phyloP scores from a whole-genome alignment of 2,797 vertebrate genomes.

The Pangasius macronema region DNA sequence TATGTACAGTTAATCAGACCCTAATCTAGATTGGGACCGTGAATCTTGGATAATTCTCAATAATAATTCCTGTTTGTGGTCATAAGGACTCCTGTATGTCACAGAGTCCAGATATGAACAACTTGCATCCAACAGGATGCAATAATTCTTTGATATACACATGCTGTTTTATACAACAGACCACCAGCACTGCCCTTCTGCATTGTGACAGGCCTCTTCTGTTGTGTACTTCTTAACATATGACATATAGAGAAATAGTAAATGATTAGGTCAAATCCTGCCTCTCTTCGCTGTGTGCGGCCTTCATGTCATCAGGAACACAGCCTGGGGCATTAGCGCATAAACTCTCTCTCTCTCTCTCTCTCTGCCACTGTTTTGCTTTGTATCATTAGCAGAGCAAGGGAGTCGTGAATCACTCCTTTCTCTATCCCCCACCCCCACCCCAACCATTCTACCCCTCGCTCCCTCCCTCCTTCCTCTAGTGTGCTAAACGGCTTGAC shows the following conservation, averaged over 20 bases:
- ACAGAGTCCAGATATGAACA: not conserved
- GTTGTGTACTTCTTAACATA: slow-evolving; percentile 29
- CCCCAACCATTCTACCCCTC: slow-evolving; percentile 67
- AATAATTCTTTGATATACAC: slow-evolving; percentile 9
- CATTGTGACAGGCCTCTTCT: slow-evolving; percentile 6
- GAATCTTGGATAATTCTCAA: slow-evolving; percentile 1
- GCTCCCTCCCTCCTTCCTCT: slow-evolving; percentile 78
- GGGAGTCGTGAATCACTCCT: slow-evolving; percentile 78
- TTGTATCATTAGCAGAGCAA: slow-evolving; percentile 83
- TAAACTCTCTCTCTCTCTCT: slow-evolving; percentile 54
- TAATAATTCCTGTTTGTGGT: not conserved
- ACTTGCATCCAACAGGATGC: not conserved
- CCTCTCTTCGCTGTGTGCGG: slow-evolving; percentile 67
- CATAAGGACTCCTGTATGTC: not conserved
- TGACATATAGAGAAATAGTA: slow-evolving; percentile 9
- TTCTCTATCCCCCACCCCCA: slow-evolving; percentile 54
- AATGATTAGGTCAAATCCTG: slow-evolving; percentile 47
- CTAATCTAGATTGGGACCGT: not conserved
- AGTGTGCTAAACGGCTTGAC: slow-evolving; percentile 99
- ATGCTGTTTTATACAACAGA: slow-evolving; percentile 15
- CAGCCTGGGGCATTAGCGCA: slow-evolving; percentile 70
- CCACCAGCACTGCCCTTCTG: slow-evolving; percentile 33
- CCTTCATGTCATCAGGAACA: slow-evolving; percentile 66
- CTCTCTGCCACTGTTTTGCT: slow-evolving; percentile 72
- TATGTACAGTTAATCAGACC: not conserved